A percentile compares a stretch with the other conserved stretches of the same genome.
Conservation (phyloP, 2,888 invertebrate genomes). For the Blastobasis lacticolella region DNA sequence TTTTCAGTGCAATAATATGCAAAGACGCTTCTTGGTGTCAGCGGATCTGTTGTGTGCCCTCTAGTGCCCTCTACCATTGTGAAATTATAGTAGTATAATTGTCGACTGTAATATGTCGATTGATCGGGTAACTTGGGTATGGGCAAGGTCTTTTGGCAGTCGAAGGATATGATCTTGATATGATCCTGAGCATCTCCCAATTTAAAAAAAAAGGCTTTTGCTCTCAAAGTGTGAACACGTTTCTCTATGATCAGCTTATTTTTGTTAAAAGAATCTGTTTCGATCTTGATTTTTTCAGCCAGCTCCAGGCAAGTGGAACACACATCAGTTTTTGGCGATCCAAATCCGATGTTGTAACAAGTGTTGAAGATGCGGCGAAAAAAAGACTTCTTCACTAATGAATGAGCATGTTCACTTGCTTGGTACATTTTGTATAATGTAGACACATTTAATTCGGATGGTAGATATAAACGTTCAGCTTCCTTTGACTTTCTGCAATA, state of each 20-base stretch:
- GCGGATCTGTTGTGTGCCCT: conserved; percentile 15
- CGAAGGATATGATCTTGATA: conserved; percentile 18
- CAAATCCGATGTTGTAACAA: conserved; percentile 17
- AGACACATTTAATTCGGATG: conserved; percentile 14
- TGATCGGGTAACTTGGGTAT: conserved; percentile 28
- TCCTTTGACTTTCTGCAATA: conserved; percentile 1
- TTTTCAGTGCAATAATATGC: conserved; percentile 28
- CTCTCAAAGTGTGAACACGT: conserved; percentile 11
- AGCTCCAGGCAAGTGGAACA: conserved; percentile 17
- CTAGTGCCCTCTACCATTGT: conserved; percentile 16
- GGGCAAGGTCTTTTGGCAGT: conserved; percentile 28
- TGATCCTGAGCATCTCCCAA: conserved; percentile 3
- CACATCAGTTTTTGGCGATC: conserved; percentile 15
- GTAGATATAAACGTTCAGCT: conserved; percentile 12
- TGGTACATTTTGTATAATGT: conserved; percentile 15
- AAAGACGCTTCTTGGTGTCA: conserved; percentile 11
- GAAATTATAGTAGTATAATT: conserved; percentile 24
- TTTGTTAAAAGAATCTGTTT: conserved; percentile 11
- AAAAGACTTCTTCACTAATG: conserved; percentile 13
- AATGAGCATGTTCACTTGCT: conserved; percentile 7
- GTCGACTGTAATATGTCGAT: conserved; percentile 24
- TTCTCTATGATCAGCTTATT: conserved; percentile 10
- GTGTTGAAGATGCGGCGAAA: conserved; percentile 18
- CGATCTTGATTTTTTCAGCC: conserved; percentile 14
- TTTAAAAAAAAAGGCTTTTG: conserved; percentile 8